Percentiles rank a stretch among this genome's conserved stretches.
Evolutionary conservation across 1,140 invertebrate species (phyloP).

Genomic region (Watersipora subatra): DNA sequence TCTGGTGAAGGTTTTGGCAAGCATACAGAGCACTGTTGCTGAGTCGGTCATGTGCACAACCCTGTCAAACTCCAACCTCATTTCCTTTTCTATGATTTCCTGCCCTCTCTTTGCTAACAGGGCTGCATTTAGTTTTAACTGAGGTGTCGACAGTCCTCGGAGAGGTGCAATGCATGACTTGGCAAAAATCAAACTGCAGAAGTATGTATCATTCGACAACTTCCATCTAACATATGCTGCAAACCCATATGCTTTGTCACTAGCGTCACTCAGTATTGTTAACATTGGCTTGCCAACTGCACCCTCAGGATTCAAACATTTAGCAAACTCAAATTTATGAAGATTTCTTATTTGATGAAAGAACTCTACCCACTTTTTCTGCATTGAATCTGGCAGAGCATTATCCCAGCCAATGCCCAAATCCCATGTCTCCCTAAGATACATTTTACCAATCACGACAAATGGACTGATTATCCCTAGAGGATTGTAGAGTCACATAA

Average conservation of each 20-base stretch:
- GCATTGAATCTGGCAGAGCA: neutral
- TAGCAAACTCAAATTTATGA: neutral
- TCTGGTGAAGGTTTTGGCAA: neutral
- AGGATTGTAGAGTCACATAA: slow-evolving; percentile 14
- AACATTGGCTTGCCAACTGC: neutral
- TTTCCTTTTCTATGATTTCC: neutral
- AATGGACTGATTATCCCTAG: slow-evolving; percentile 11
- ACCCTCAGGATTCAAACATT: neutral
- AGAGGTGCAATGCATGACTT: slow-evolving; percentile 2
- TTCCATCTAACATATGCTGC: slow-evolving; percentile 3
- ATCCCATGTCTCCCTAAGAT: slow-evolving; percentile 9
- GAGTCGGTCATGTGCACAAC: neutral
- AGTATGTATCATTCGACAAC: neutral
- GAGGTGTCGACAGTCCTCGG: neutral
- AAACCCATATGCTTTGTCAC: slow-evolving; percentile 5
- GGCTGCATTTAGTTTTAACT: slow-evolving; percentile 1
- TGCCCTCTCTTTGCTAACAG: neutral
- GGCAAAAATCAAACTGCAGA: neutral
- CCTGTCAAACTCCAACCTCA: neutral
- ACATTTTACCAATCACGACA: slow-evolving; percentile 5
- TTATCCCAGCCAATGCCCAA: slow-evolving; percentile 11
- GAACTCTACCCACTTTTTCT: slow-evolving; percentile 12
- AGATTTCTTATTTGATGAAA: neutral
- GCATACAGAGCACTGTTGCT: slow-evolving; percentile 2
- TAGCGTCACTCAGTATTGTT: neutral